Conservation (phyloP, 2,888 invertebrate species). For the Microplitis deprimator region DNA sequence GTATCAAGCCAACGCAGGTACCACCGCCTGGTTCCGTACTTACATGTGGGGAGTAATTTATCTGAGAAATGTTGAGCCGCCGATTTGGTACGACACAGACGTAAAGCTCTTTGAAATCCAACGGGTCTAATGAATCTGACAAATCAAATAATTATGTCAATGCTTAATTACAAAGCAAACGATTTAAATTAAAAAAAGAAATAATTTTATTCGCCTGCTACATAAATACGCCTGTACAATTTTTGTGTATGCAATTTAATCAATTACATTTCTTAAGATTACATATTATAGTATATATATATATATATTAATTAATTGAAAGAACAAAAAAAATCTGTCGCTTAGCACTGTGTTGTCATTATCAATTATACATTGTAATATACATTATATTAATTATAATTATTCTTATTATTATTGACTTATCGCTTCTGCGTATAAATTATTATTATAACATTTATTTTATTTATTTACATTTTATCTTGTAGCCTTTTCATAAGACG, state of each 20-base stretch:
- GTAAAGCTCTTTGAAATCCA: slow-evolving; percentile 99
- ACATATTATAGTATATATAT: not conserved
- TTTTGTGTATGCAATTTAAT: slow-evolving; percentile 31
- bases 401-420: not conserved
- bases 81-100: slow-evolving; percentile 99
- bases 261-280: slow-evolving; percentile 12
- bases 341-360: not conserved
- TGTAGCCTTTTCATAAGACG: slow-evolving; percentile 83
- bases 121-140: slow-evolving; percentile 79
- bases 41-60: slow-evolving; percentile 99
- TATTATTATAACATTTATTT: slow-evolving; percentile 1
- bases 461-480: slow-evolving; percentile 54
- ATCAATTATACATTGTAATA: not conserved
- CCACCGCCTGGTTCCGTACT: slow-evolving; percentile 99
- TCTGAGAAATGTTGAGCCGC: slow-evolving; percentile 97
- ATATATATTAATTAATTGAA: not conserved
- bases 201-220: slow-evolving; percentile 30
- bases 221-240: slow-evolving; percentile 33
- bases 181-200: slow-evolving; percentile 4
- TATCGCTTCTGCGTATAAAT: not conserved
- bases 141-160: slow-evolving; percentile 1
- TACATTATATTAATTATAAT: slow-evolving; percentile 3
- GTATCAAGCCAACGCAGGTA: slow-evolving; percentile 98
- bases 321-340: slow-evolving; percentile 4
- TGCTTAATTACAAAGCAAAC: not conserved